Conservation (phyloP, 1,140 invertebrate species). For the Euschistus heros region DNA sequence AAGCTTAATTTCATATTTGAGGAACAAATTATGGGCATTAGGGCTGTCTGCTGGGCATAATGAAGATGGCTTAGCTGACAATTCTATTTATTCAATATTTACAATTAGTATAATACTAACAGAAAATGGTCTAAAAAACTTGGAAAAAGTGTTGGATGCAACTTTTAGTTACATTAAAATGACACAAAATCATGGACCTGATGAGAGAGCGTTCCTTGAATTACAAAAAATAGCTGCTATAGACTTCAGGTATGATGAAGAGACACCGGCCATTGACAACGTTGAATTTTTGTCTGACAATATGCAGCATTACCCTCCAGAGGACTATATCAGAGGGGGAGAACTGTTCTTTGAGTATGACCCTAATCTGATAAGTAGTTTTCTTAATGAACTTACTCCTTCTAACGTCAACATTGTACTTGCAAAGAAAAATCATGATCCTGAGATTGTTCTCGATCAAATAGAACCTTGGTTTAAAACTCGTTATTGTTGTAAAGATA, state of each 20-base stretch:
- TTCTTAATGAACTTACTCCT: conserved; percentile 54
- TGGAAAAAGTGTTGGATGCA: conserved; percentile 54
- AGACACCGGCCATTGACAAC: conserved; percentile 58
- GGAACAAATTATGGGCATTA: conserved; percentile 73
- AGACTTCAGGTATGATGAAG: conserved; percentile 51
- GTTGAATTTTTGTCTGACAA: conserved; percentile 64
- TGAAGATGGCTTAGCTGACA: conserved; percentile 55
- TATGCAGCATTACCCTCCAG: conserved; percentile 67
- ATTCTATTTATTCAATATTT: conserved; percentile 45
- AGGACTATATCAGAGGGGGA: conserved; percentile 64
- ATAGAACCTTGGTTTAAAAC: conserved; percentile 63
- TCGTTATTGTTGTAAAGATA: conserved; percentile 38
- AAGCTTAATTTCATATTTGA: conserved; percentile 71
- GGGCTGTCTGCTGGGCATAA: conserved; percentile 64
- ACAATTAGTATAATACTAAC: conserved; percentile 64
- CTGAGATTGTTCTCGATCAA: conserved; percentile 45
- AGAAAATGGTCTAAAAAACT: conserved; percentile 60
- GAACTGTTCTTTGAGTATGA: conserved; percentile 65
- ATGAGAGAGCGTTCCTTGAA: conserved; percentile 62
- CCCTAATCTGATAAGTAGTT: conserved; percentile 53
- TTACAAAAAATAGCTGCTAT: conserved; percentile 60
- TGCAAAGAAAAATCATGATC: conserved; percentile 39
- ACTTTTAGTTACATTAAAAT: conserved; percentile 66
- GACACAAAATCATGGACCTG: conserved; percentile 46
- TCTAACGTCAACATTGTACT: conserved; percentile 66